Percentiles rank a stretch among this genome's conserved stretches.
Evolutionary conservation across 2,113 vertebrate species (phyloP).

Genomic region (Centropristis striata): DNA sequence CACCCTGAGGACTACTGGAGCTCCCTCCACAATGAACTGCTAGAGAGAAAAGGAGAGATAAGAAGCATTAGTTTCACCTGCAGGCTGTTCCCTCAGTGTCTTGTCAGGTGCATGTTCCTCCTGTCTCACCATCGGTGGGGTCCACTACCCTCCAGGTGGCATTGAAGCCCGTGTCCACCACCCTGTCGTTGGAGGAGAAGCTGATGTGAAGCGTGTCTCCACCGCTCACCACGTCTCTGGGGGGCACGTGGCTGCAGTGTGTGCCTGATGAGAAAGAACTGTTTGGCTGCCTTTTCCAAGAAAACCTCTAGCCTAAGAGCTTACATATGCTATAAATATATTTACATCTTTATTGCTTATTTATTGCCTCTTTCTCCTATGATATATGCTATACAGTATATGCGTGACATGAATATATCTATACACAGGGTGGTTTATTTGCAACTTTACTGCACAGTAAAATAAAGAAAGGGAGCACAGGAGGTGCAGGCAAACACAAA

Average conservation of each 20-base stretch:
- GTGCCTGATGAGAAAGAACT: conserved; percentile 69
- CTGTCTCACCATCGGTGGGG: conserved; percentile 63
- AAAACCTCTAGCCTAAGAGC: neutral
- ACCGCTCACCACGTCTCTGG: conserved; percentile 80
- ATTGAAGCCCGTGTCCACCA: conserved; percentile 85
- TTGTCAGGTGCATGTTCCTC: neutral
- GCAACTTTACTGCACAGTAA: too few relatives aligned
- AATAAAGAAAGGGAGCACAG: too few relatives aligned
- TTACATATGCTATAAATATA: too few relatives aligned
- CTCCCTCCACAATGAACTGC: conserved; percentile 81
- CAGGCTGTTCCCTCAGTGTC: neutral
- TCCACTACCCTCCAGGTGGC: conserved; percentile 81
- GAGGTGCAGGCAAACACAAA: too few relatives aligned
- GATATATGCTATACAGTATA: too few relatives aligned
- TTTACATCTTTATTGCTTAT: too few relatives aligned
- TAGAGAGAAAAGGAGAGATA: neutral
- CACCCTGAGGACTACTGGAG: conserved; percentile 75
- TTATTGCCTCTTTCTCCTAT: too few relatives aligned
- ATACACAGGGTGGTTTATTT: neutral
- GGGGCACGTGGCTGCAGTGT: conserved; percentile 77
- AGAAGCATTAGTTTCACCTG: neutral
- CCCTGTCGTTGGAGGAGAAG: conserved; percentile 83
- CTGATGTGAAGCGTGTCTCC: conserved; percentile 74
- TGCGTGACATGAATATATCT: too few relatives aligned
- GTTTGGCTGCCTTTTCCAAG: neutral